Evolutionary conservation across 1,140 invertebrate genomes (phyloP).

Genomic region (Magallana angulata): DNA sequence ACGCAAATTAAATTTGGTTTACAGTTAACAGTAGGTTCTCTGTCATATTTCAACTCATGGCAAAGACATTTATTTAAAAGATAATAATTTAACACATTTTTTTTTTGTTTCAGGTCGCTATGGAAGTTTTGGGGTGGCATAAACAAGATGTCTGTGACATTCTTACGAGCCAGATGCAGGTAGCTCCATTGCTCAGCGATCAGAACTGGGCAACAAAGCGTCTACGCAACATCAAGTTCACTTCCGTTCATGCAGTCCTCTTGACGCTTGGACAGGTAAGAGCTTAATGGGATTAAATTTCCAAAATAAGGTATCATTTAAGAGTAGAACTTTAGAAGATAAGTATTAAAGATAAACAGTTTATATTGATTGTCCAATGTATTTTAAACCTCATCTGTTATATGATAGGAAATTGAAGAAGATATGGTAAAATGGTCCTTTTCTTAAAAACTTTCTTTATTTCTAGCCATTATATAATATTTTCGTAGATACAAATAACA

Average conservation of each 20-base stretch:
- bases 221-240: slow-evolving; percentile 86
- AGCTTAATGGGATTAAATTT: slow-evolving; percentile 14
- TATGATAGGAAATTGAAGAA: slow-evolving; percentile 3
- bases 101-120: slow-evolving; percentile 85
- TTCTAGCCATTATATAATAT: too few relatives aligned
- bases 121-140: slow-evolving; percentile 93
- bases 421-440: not conserved
- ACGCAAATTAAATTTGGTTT: too few relatives aligned
- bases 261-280: slow-evolving; percentile 83
- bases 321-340: too few relatives aligned
- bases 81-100: not conserved
- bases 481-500: too few relatives aligned
- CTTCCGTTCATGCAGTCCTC: slow-evolving; percentile 91
- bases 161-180: slow-evolving; percentile 91
- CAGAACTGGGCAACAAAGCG: slow-evolving; percentile 86
- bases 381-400: not conserved
- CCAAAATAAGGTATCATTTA: too few relatives aligned
- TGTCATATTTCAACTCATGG: not conserved
- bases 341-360: not conserved
- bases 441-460: not conserved
- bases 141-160: slow-evolving; percentile 93
- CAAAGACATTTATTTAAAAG: not conserved
- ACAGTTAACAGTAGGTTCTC: too few relatives aligned
- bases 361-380: not conserved
- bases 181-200: slow-evolving; percentile 89